phyloP scores from a whole-genome alignment of 2,797 vertebrate genomes.

The Anniella stebbinsi region DNA sequence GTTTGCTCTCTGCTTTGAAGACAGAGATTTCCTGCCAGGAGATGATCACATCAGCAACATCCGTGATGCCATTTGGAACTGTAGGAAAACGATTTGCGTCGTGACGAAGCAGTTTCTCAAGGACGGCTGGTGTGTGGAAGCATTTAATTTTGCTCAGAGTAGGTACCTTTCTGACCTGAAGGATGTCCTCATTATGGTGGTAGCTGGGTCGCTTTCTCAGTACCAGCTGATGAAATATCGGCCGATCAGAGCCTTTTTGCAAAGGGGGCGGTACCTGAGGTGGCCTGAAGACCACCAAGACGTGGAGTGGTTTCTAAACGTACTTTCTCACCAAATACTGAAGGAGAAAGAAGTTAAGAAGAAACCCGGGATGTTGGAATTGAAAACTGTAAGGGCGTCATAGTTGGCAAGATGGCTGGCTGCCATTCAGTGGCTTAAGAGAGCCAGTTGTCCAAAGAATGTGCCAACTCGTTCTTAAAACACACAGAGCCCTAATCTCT shows the following conservation, averaged over 20 bases:
- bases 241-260: constrained; percentile 82
- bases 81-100: constrained; percentile 88
- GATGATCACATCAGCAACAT: constrained; percentile 89
- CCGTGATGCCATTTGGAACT: constrained; percentile 87
- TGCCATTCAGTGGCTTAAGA: background rate
- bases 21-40: constrained; percentile 91
- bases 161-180: constrained; percentile 83
- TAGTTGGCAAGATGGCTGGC: background rate
- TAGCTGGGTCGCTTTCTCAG: constrained; percentile 85
- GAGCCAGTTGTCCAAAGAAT: background rate
- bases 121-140: constrained; percentile 94
- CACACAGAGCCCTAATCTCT: background rate
- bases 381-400: constrained; percentile 61
- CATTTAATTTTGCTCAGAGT: constrained; percentile 86
- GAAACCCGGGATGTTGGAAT: constrained; percentile 12
- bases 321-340: constrained; percentile 81
- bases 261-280: constrained; percentile 81
- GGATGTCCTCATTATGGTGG: constrained; percentile 85
- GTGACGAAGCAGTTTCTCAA: constrained; percentile 90
- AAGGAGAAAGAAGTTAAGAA: constrained; percentile 76
- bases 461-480: background rate
- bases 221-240: constrained; percentile 86
- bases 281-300: constrained; percentile 94
- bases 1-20: constrained; percentile 90
- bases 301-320: constrained; percentile 87